Conservation (phyloP, 2,113 vertebrate species). For the Rhynchopsitta pachyrhyncha region DNA sequence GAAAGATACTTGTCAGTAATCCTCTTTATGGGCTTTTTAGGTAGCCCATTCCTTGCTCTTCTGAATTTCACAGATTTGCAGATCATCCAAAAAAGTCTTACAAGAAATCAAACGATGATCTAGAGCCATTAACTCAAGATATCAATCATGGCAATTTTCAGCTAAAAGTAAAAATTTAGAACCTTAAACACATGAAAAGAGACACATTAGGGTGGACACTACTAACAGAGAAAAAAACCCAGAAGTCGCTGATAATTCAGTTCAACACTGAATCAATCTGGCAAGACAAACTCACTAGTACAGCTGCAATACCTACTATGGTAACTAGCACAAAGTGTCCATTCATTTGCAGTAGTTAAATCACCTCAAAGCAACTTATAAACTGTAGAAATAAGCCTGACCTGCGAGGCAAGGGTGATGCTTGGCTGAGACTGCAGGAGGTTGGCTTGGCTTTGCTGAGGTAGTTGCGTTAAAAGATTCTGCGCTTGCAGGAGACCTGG, state of each 20-base stretch:
- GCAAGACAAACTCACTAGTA: background rate
- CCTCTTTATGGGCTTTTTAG: background rate
- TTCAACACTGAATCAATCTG: background rate
- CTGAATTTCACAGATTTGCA: background rate
- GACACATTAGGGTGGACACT: background rate
- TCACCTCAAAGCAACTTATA: background rate
- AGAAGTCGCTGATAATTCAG: background rate
- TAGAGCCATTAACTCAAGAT: background rate
- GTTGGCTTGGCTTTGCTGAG: conserved; percentile 99
- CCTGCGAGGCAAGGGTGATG: conserved; percentile 97
- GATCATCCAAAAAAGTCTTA: background rate
- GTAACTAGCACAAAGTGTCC: background rate
- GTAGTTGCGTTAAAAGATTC: conserved; percentile 99
- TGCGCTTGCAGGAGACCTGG: conserved; percentile 95
- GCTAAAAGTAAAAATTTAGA: background rate
- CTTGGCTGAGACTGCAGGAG: conserved; percentile 98
- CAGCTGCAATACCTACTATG: background rate
- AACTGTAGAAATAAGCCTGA: conserved; percentile 56
- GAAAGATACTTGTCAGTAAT: background rate
- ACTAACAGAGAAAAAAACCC: background rate
- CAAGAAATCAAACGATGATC: background rate
- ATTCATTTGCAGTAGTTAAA: background rate
- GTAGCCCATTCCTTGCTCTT: background rate
- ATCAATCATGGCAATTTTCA: background rate
- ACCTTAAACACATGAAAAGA: background rate